Base-by-base conservation (phyloP, 2,797 vertebrate genomes). In the Notolepis coatsorum region DNA sequence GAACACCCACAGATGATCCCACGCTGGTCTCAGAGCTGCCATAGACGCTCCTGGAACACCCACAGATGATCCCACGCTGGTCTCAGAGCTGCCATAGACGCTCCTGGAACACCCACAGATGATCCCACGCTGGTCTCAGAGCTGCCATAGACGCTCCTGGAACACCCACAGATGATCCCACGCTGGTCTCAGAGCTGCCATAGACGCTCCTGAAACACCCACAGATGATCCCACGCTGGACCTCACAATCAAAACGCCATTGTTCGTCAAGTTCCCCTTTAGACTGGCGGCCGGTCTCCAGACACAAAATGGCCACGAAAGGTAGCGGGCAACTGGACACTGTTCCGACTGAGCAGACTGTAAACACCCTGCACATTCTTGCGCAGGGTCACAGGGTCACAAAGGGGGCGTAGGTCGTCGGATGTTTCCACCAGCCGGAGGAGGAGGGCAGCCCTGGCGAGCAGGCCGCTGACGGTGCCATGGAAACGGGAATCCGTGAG, bases 401-500 rank as follows among this genome's bases (percentile, higher is more conserved):
- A 83, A 4, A 86, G 68, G 37, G 63, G 61, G 61, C 2, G 76
- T 0, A 72, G 3, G 41, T 73, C 68, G 13, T 77, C 41, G 1
- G 72, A 87, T 7, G 70, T 65, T 48, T 83, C 73, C 69, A 77
- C 25, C 31, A 93, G 77, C 9, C 25, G 77, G 20, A 89, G 82
- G 13, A 93, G 86, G 61, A 93, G 68, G 41, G 65, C 76, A 2
- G 88, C 80, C 62, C 84, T 87, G 59, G 85, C 77, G 7, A 95
- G 74, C 71, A 97, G 88, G 33, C 91, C 60, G 0, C 89, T 82
- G 49, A 95, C 51, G 0, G 89, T 80, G 5, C 53, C 17, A 49
- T 93, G 91, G 67, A 96, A 91, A 45, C 46, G 75, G n/a, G 92
- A 82, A 60, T 94, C 89, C 46, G 77, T 73, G 59, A 94, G 88